These are phyloP conservation scores for Trididemnum clinides DNA, from an alignment of 23 tunicate species.

Conservation along the genomic window DNA sequence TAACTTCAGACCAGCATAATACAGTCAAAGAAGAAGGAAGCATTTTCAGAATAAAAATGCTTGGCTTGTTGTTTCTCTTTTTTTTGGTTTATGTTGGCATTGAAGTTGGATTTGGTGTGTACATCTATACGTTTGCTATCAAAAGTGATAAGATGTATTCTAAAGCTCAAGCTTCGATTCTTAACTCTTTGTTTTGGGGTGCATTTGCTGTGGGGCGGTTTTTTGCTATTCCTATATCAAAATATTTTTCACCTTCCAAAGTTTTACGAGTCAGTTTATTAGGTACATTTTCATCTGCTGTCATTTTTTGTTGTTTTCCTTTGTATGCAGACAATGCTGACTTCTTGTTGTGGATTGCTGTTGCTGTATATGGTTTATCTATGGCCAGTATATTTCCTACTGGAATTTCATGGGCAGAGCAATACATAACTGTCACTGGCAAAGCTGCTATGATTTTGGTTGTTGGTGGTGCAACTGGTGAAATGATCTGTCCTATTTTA, in stretches of 20 bases:
- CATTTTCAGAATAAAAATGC: slow-evolving; percentile 45
- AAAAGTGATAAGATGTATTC: slow-evolving; percentile 49
- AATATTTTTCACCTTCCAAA: slow-evolving; percentile 38
- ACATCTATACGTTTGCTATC: slow-evolving; percentile 71
- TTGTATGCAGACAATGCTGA: slow-evolving; percentile 42
- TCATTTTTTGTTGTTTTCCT: slow-evolving; percentile 53
- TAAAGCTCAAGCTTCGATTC: slow-evolving; percentile 46
- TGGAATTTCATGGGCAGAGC: slow-evolving; percentile 85
- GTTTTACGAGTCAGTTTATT: slow-evolving; percentile 42
- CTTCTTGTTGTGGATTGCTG: slow-evolving; percentile 56
- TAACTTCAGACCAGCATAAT: slow-evolving; percentile 23
- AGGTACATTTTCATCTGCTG: slow-evolving; percentile 54
- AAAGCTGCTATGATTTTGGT: slow-evolving; percentile 80
- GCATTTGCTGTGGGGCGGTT: slow-evolving; percentile 78
- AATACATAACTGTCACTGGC: slow-evolving; percentile 74
- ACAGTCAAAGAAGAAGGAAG: slow-evolving; percentile 64
- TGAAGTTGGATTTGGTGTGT: slow-evolving; percentile 73
- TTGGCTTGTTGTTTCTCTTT: slow-evolving; percentile 51
- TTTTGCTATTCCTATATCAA: slow-evolving; percentile 51
- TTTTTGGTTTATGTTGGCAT: slow-evolving; percentile 78
- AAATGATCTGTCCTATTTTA: slow-evolving; percentile 63
- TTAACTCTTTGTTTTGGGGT: slow-evolving; percentile 79
- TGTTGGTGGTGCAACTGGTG: slow-evolving; percentile 79
- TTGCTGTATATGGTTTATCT: slow-evolving; percentile 69
- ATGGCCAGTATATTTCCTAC: slow-evolving; percentile 86